Evolutionary conservation across 2,797 vertebrate genomes (phyloP), one percentile per base, ranked within the genome.

Genomic region (Thamnophis elegans): DNA sequence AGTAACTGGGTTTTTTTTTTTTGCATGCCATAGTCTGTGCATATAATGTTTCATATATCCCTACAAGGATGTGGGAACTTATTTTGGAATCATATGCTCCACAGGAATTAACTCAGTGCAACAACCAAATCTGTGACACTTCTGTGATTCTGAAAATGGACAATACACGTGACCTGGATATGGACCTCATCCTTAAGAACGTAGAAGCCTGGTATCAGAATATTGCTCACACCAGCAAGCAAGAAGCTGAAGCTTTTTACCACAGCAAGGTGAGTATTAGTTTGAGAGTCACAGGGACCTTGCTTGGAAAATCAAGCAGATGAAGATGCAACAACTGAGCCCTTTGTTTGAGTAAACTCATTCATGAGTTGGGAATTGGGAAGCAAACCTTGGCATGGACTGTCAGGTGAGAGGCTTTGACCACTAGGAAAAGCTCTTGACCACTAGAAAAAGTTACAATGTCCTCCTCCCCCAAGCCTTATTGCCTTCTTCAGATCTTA

Each of bases 171-270:
- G 28, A 89, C 60, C 73, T 91, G 62, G 85, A 93, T 4, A 82
- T 65, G 73, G 89, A 59, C 36, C 53, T 90, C 54, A 42, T 88
- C 60, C 90, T 89, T 8, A 88, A 92, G 2, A 88, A 92, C 0
- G 91, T 91, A 20, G 82, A 94, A 22, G 55, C 47, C 5, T 87
- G 89, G 87, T 91, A 93, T 53, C 92, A 94, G 86, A 90, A 87
- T 7, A 91, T 55, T 10, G 86, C 78, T 13, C 86, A 92, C 8
- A 13, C 14, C 87, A 85, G 85, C 85, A 93, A 91, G 47, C 91
- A 92, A 60, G 94, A 94, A 91, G 94, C 93, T 36, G 94, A 94
- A 85, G 54, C 92, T 2, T 94, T 92, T 89, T 94, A 93, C 88
- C 92, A 94, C 9, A 93, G 54, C 59, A 94, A 94, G 91, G 94